Percentiles rank a stretch among this genome's conserved stretches.
Conservation (phyloP, 2,888 invertebrate species). For the Hirtodrosophila cameraria region DNA sequence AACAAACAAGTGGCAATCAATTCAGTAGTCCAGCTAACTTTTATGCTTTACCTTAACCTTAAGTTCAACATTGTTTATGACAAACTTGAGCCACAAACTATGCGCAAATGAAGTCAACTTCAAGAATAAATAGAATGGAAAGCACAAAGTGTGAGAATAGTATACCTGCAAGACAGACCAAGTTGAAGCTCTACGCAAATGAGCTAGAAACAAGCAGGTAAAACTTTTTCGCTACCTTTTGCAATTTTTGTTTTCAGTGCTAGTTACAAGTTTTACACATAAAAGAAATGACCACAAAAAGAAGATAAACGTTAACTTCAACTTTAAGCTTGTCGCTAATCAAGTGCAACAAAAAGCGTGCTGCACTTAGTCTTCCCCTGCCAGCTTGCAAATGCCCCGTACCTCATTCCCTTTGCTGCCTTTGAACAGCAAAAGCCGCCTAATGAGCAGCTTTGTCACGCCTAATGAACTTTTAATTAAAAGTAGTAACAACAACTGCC, state of each 20-base stretch:
- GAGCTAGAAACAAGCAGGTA: slow-evolving; percentile 37
- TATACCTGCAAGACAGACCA: slow-evolving; percentile 1
- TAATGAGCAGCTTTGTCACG: slow-evolving; percentile 70
- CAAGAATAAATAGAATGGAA: slow-evolving; percentile 10
- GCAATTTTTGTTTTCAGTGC: slow-evolving; percentile 41
- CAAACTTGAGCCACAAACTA: slow-evolving; percentile 73
- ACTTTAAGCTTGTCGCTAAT: slow-evolving; percentile 63
- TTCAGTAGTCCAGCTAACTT: slow-evolving; percentile 52
- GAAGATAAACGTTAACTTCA: slow-evolving; percentile 23
- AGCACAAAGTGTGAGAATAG: background rate
- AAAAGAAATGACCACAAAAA: slow-evolving; percentile 39
- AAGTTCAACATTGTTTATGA: slow-evolving; percentile 72
- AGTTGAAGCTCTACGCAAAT: slow-evolving; percentile 47
- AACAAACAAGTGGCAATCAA: slow-evolving; percentile 60
- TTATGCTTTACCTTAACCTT: slow-evolving; percentile 54
- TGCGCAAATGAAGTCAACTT: slow-evolving; percentile 66
- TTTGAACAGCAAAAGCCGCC: slow-evolving; percentile 38
- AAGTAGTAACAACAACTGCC: slow-evolving; percentile 56
- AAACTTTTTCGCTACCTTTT: slow-evolving; percentile 59
- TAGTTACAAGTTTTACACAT: slow-evolving; percentile 37
- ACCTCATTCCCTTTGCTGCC: background rate
- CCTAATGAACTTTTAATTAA: slow-evolving; percentile 79
- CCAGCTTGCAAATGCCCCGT: no score
- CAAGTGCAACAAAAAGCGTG: slow-evolving; percentile 58
- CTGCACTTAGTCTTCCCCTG: slow-evolving; percentile 28